Evolutionary conservation across 2,888 invertebrate genomes (phyloP), one percentile per base, ranked within the genome.

Genomic region (Cantharis nigra): DNA sequence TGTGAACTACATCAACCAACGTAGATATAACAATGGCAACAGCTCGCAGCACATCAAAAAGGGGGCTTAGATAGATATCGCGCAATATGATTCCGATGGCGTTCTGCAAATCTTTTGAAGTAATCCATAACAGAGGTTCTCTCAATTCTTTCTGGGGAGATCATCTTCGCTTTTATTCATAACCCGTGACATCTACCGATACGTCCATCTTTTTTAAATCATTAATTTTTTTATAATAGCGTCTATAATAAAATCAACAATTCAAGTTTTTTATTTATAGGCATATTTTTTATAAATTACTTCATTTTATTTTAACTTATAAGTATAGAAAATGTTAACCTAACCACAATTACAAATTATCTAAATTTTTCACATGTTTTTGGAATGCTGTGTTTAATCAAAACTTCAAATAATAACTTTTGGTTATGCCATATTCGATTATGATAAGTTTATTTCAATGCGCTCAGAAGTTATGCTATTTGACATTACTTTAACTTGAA

Each of bases 81-180:
- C 82, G 84, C 86, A 86, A 86, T 86, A 86, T 85, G 86, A 86
- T 85, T 86, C 85, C 84, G 85, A 86, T 86, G 84, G 85, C 84
- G 84, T 83, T 84, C 81, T 83, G 83, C 85, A 85, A 85, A 85
- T 86, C 85, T 84, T 84, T 84, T 82, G 78, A 82, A 81, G 80
- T 85, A 86, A 86, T 86, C 86, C 85, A 82, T 82, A 84, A 84
- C 85, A 85, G 85, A 84, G 84, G 85, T 85, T 85, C 85, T 82
- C 82, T 83, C 81, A 84, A 86, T 85, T 85, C 85, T 83, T 84
- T 83, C 83, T 83, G 80, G 83, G 86, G 85, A 49, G 84, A 84
- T 83, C 81, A 81, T 83, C 83, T 81, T 79, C 77, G 76, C 81
- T 79, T 83, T 83, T 84, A 85, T 85, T 85, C 84, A 84, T 84